Percentiles rank a stretch among this genome's conserved stretches.
Evolutionary conservation across 2,888 invertebrate genomes (phyloP).

Genomic region (Nephrotoma guestfalica): DNA sequence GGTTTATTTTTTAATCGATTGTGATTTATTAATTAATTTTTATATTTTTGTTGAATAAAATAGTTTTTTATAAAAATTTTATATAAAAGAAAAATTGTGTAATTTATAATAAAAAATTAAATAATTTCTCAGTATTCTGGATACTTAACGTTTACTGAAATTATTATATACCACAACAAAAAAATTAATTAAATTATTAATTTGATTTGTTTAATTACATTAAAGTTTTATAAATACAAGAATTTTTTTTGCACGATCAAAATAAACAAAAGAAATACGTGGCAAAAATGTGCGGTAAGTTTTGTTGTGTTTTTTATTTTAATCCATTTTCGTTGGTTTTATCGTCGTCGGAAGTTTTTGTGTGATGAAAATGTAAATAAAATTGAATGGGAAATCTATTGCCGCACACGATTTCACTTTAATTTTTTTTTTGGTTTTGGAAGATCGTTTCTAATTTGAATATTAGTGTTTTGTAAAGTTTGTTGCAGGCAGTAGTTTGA

Average conservation of each 20-base stretch:
- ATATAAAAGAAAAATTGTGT: neutral
- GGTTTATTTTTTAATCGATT: neutral
- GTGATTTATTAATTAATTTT: neutral
- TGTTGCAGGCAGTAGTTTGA: neutral
- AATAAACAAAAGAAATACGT: neutral
- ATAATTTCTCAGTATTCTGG: neutral
- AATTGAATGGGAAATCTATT: neutral
- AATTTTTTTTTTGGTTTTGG: neutral
- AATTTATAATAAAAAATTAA: neutral
- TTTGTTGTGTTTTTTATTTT: neutral
- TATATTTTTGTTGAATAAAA: neutral
- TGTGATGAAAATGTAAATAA: neutral
- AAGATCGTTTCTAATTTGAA: neutral
- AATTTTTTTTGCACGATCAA: neutral
- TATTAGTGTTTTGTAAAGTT: neutral
- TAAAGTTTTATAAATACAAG: neutral
- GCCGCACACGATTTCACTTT: neutral
- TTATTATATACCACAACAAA: neutral
- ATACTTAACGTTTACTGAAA: neutral
- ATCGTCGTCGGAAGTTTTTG: neutral
- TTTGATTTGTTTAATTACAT: neutral
- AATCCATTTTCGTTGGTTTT: neutral
- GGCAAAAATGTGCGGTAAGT: conserved; percentile 6
- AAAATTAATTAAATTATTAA: neutral
- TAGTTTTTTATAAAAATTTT: neutral